Evolutionary conservation across 1,140 invertebrate species (phyloP), one percentile per base, ranked within the genome.

Genomic region (Danaus plexippus): DNA sequence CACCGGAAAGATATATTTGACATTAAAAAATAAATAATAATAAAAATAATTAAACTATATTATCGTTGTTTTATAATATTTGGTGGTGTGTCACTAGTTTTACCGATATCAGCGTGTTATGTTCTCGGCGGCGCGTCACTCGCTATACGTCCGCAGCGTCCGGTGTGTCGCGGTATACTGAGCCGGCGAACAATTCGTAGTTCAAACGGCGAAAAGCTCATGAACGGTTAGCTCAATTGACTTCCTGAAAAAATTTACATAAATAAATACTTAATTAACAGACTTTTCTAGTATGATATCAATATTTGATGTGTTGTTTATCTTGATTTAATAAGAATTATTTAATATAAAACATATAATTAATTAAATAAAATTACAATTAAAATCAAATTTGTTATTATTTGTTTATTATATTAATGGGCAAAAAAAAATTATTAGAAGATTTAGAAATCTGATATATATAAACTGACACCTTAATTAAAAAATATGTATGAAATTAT

Each of bases 131-230:
- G 22, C 11, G 43, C 9, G 11, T 32, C 22, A 40, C 9, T 22
- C 52, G 40, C 44, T 2, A 53, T 41, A 53, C 52, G 43, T 15
- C 52, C 52, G 18, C 10, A 43, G 15, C 52, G 52, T 9, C 11
- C 43, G 43, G 43, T 10, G 52, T 45, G 11, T 53, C 52, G 52
- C 52, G 52, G 43, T 32, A 40, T 53, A 53, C 52, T 53, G 52
- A 46, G 13, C 9, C 48, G 18, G 13, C 15, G 15, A 40, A 32
- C 48, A 32, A 50, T 10, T 32, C 48, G 13, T 32, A 32, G 22
- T 32, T 32, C 22, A 32, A 32, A 32, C 22, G 22, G 22, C 22
- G 22, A 32, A 50, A 18, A 50, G 11, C 15, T 50, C 48, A 32
- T 40, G 11, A 50, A 50, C 22, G 40, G 48, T 13, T 50, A 18